Percentiles rank a stretch among this genome's conserved stretches.
These are phyloP conservation scores for Nowickia ferox DNA, from an alignment of 2,888 invertebrate species.

Conservation along the genomic window DNA sequence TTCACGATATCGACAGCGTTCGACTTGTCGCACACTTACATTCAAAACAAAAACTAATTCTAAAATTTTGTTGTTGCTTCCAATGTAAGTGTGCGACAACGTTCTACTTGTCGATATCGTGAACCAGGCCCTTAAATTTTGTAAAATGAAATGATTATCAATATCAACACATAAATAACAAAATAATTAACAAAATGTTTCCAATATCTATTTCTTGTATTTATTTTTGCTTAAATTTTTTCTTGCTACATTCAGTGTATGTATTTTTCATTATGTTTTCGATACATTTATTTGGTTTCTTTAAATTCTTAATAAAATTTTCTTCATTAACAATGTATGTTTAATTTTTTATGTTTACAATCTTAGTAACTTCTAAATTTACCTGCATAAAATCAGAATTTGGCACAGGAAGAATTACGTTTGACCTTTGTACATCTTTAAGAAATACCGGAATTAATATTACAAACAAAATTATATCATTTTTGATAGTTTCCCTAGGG, in stretches of 20 bases:
- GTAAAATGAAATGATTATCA: background rate
- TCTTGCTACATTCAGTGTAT: background rate
- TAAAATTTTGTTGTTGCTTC: no score
- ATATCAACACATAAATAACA: background rate
- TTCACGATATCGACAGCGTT: no score
- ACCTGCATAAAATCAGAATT: slow-evolving; percentile 11
- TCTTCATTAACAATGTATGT: background rate
- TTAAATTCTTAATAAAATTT: background rate
- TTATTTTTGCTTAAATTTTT: background rate
- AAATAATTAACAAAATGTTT: slow-evolving; percentile 11
- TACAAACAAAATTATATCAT: slow-evolving; percentile 12
- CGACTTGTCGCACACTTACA: no score
- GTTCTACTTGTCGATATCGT: no score
- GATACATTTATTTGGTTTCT: no score
- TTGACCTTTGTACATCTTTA: background rate
- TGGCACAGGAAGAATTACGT: background rate
- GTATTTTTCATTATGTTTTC: background rate
- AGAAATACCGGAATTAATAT: slow-evolving; percentile 21
- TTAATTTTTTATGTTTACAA: slow-evolving; percentile 1
- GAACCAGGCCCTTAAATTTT: no score
- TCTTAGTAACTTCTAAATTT: background rate
- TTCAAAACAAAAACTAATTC: no score
- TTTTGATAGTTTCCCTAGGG: slow-evolving; percentile 9
- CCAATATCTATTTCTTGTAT: slow-evolving; percentile 1
- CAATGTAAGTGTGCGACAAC: no score